These are phyloP conservation scores for Drosophila orosa DNA, from an alignment of 1,140 invertebrate genomes.

Conservation along the genomic window DNA sequence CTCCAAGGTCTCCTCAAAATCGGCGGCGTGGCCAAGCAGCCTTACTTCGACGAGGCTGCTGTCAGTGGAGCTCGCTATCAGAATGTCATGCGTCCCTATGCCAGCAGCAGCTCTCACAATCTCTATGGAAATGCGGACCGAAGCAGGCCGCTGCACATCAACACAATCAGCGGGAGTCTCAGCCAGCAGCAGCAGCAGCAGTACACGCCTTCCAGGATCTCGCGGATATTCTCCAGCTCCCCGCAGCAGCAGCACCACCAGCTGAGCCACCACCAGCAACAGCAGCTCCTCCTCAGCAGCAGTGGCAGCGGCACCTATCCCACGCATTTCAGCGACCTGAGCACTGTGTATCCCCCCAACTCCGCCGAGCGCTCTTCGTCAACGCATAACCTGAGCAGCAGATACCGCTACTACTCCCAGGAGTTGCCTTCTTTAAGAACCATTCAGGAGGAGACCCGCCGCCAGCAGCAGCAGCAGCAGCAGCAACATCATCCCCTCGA, in stretches of 20 bases:
- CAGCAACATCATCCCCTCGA: slow-evolving; percentile 51
- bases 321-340: slow-evolving; percentile 91
- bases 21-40: slow-evolving; percentile 50
- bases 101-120: slow-evolving; percentile 69
- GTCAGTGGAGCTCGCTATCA: slow-evolving; percentile 70
- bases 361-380: slow-evolving; percentile 89
- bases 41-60: slow-evolving; percentile 44
- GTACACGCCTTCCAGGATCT: slow-evolving; percentile 85
- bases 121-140: slow-evolving; percentile 62
- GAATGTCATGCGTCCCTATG: slow-evolving; percentile 63
- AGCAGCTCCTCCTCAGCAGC: slow-evolving; percentile 66
- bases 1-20: slow-evolving; percentile 73
- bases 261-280: slow-evolving; percentile 77
- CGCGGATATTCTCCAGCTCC: slow-evolving; percentile 88
- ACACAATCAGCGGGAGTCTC: slow-evolving; percentile 72
- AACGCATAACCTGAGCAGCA: slow-evolving; percentile 87
- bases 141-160: slow-evolving; percentile 75
- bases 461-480: slow-evolving; percentile 63
- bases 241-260: slow-evolving; percentile 85
- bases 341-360: slow-evolving; percentile 92
- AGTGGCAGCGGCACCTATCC: slow-evolving; percentile 84
- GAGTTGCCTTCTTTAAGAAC: slow-evolving; percentile 90
- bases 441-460: slow-evolving; percentile 88
- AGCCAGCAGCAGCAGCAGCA: slow-evolving; percentile 76
- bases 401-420: slow-evolving; percentile 89